Conservation (phyloP, 2,797 vertebrate genomes). For the Aplochiton taeniatus region DNA sequence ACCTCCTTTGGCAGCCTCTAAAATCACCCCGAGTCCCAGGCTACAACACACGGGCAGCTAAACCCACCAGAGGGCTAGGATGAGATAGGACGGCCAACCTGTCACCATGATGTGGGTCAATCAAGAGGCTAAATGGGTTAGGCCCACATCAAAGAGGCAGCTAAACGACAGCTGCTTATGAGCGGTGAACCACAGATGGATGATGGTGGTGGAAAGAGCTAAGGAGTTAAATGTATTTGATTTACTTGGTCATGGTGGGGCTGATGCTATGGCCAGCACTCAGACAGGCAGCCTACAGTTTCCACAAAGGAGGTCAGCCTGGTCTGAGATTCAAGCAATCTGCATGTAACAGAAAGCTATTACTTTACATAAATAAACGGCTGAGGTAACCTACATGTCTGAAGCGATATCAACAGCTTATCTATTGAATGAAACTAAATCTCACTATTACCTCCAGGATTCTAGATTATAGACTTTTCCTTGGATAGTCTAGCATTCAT, state of each 20-base stretch:
- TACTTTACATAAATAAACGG: no score
- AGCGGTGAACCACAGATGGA: conserved; percentile 46
- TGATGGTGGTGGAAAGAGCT: conserved; percentile 56
- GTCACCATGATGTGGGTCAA: conserved; percentile 6
- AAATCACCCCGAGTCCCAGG: not conserved
- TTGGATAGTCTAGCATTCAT: no score
- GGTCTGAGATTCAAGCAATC: conserved; percentile 27
- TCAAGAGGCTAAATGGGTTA: conserved; percentile 4
- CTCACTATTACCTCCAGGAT: no score
- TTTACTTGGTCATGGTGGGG: conserved; percentile 46
- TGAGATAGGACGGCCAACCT: not conserved
- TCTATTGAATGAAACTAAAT: no score
- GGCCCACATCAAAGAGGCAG: conserved; percentile 24
- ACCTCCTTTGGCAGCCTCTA: not conserved
- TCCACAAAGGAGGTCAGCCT: conserved; percentile 36
- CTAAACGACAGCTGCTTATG: conserved; percentile 47
- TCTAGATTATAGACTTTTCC: no score
- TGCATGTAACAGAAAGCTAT: conserved; percentile 2
- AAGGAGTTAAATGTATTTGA: conserved; percentile 57
- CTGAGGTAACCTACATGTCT: no score
- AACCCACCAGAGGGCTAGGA: conserved; percentile 19
- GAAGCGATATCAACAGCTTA: no score
- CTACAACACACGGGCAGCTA: not conserved
- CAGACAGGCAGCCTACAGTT: conserved; percentile 44
- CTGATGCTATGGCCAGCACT: conserved; percentile 40